Conservation (phyloP, 2,113 vertebrate genomes). For the Erinaceus europaeus region DNA sequence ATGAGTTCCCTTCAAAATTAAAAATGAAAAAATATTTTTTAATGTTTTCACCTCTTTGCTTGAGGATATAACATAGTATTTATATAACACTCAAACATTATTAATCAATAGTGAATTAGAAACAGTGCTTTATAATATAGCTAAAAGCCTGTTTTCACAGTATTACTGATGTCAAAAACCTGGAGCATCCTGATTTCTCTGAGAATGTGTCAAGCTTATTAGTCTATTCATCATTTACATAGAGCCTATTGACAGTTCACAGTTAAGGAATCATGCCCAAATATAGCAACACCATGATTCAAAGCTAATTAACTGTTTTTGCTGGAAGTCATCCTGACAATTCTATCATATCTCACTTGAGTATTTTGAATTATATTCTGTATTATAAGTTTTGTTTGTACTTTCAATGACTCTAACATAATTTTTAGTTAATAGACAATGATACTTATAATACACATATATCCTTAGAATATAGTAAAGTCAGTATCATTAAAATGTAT, state of each 20-base stretch:
- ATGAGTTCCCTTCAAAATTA: background rate
- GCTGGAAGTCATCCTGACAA: background rate
- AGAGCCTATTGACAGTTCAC: background rate
- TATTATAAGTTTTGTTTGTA: background rate
- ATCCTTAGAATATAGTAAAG: background rate
- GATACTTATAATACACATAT: background rate
- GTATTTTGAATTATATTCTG: slow-evolving; percentile 1
- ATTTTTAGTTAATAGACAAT: background rate
- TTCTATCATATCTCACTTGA: background rate
- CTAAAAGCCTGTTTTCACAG: background rate
- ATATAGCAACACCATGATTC: slow-evolving; percentile 8
- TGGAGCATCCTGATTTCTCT: background rate
- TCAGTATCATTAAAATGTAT: background rate
- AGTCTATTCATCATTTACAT: background rate
- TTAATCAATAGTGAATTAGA: background rate
- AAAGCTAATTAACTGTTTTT: slow-evolving; percentile 28
- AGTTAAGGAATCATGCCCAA: background rate
- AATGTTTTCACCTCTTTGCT: background rate
- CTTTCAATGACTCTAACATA: background rate
- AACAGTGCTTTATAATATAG: background rate
- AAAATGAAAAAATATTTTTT: background rate
- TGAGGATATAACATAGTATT: background rate
- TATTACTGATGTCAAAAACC: background rate
- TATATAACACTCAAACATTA: background rate
- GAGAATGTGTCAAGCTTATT: background rate